Conservation (phyloP, 1,140 invertebrate genomes). For the Drosophila willistoni region DNA sequence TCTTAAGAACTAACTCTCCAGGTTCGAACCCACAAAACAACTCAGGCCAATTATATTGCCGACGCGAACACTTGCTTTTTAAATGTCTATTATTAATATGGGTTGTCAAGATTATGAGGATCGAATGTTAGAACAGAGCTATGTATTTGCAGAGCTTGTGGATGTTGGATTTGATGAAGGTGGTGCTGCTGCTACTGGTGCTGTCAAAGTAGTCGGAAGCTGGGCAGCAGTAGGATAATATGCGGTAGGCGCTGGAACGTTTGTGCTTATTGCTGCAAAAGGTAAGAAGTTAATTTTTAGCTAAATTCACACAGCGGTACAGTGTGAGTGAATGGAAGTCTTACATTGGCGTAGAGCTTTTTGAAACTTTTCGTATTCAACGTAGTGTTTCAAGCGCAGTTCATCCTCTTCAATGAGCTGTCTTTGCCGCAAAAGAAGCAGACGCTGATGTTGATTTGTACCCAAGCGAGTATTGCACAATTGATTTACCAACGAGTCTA, state of each 20-base stretch:
- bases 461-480: conserved; percentile 79
- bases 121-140: conserved; percentile 42
- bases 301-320: not conserved
- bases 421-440: conserved; percentile 77
- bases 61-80: conserved; percentile 35
- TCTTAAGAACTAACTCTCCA: conserved; percentile 64
- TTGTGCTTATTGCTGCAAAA: conserved; percentile 73
- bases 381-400: conserved; percentile 80
- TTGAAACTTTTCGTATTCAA: conserved; percentile 83
- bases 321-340: not conserved
- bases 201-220: conserved; percentile 65
- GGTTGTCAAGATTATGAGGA: conserved; percentile 61
- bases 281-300: no score
- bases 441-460: conserved; percentile 79
- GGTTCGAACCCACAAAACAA: conserved; percentile 38
- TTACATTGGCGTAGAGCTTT: conserved; percentile 80
- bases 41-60: conserved; percentile 61
- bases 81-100: conserved; percentile 60
- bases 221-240: conserved; percentile 70
- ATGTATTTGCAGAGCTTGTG: conserved; percentile 64
- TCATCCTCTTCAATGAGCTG: conserved; percentile 83
- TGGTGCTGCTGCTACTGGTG: conserved; percentile 39
- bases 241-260: conserved; percentile 65
- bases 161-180: conserved; percentile 60
- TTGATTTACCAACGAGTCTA: conserved; percentile 78